phyloP scores from a whole-genome alignment of 2,888 invertebrate species.

The Pristionchus arcanus region DNA sequence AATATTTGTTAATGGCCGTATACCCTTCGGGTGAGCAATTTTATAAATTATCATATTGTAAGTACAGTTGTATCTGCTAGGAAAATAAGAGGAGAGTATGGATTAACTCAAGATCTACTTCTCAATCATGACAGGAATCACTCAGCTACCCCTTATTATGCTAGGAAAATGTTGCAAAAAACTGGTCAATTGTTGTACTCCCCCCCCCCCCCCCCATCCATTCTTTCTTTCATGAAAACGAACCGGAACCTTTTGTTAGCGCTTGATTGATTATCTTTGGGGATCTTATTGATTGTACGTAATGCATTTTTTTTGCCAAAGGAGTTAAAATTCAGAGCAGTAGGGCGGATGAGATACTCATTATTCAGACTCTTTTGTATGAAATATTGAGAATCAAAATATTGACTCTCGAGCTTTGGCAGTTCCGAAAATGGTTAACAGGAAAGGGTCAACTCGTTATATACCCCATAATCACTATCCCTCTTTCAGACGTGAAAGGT shows the following conservation, averaged over 20 bases:
- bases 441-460: no score
- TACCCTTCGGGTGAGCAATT: constrained; percentile 62
- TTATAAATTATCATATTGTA: not conserved
- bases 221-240: not conserved
- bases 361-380: not conserved
- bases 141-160: no score
- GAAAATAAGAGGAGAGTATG: no score
- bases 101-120: no score
- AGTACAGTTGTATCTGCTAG: not conserved
- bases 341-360: not conserved
- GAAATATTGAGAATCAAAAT: not conserved
- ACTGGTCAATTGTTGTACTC: not conserved
- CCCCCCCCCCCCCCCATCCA: no score
- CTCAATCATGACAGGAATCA: no score
- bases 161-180: not conserved
- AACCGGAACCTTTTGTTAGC: constrained; percentile 3
- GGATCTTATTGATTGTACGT: not conserved
- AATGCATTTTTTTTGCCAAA: not conserved
- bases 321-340: not conserved
- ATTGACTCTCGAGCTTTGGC: no score
- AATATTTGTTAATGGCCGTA: constrained; percentile 57
- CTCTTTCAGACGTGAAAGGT: constrained; percentile 65
- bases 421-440: no score
- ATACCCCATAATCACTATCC: not conserved
- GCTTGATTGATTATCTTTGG: constrained; percentile 27